Conservation (phyloP, 1,140 invertebrate species). For the Branchinecta lynchi region DNA sequence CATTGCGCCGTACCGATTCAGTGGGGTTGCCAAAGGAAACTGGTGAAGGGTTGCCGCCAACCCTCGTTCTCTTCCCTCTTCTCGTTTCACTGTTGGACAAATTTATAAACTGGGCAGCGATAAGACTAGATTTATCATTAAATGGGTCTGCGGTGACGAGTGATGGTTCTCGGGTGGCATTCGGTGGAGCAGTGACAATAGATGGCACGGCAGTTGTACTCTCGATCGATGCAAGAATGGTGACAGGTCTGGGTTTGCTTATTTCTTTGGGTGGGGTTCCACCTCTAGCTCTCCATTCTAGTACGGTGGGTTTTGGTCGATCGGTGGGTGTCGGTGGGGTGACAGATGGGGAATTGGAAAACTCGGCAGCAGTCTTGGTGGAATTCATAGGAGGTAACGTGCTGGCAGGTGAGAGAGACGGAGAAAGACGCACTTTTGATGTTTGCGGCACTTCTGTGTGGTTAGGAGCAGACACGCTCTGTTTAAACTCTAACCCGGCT, state of each 20-base stretch:
- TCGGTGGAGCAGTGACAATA: neutral
- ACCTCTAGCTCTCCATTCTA: neutral
- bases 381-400: neutral
- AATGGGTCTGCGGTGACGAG: no score
- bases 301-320: neutral
- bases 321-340: neutral
- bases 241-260: neutral
- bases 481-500: no score
- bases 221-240: neutral
- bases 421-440: no score
- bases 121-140: neutral
- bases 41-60: neutral
- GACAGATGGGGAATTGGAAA: neutral
- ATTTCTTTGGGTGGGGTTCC: neutral
- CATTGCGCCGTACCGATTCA: neutral
- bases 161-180: no score
- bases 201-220: neutral
- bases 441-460: no score
- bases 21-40: neutral
- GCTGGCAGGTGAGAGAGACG: neutral
- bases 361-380: neutral
- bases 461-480: no score
- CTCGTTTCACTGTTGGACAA: neutral
- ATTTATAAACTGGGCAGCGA: neutral
- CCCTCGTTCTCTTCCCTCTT: neutral